These are phyloP conservation scores for Limnephilus auricula DNA, from an alignment of 2,888 invertebrate genomes.

Conservation along the genomic window DNA sequence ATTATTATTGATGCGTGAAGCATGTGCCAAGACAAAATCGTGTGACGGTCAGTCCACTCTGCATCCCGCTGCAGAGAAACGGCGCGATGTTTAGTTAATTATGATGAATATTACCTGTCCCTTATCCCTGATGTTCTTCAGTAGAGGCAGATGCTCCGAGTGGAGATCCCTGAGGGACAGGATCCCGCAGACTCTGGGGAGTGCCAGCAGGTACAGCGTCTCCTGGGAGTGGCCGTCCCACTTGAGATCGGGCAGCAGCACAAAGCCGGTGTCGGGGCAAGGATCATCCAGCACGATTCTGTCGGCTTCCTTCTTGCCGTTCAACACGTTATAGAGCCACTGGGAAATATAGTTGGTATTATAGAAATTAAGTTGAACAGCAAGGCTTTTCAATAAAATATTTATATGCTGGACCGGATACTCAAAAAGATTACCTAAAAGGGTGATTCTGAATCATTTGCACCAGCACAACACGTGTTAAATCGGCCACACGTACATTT, in stretches of 20 bases:
- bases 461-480: too few species aligned
- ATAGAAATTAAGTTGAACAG: too few species aligned
- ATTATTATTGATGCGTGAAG: too few species aligned
- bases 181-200: constrained; percentile 85
- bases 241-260: constrained; percentile 95
- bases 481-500: too few species aligned
- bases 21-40: too few species aligned
- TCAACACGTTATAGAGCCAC: constrained; percentile 98
- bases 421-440: too few species aligned
- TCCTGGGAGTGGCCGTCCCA: constrained; percentile 90
- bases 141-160: constrained; percentile 85
- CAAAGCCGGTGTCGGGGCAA: constrained; percentile 88
- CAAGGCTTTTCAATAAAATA: too few species aligned
- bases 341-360: constrained; percentile 69
- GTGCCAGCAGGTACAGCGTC: constrained; percentile 90
- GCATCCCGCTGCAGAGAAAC: too few species aligned
- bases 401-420: too few species aligned
- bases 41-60: too few species aligned
- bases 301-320: constrained; percentile 93
- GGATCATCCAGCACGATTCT: constrained; percentile 90
- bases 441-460: too few species aligned
- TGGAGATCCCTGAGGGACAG: constrained; percentile 92
- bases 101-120: constrained; percentile 79
- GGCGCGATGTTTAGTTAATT: too few species aligned
- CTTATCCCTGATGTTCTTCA: constrained; percentile 88